Percentiles rank a stretch among this genome's conserved stretches.
Evolutionary conservation across 1,140 invertebrate genomes (phyloP).

Genomic region (Globodera rostochiensis): DNA sequence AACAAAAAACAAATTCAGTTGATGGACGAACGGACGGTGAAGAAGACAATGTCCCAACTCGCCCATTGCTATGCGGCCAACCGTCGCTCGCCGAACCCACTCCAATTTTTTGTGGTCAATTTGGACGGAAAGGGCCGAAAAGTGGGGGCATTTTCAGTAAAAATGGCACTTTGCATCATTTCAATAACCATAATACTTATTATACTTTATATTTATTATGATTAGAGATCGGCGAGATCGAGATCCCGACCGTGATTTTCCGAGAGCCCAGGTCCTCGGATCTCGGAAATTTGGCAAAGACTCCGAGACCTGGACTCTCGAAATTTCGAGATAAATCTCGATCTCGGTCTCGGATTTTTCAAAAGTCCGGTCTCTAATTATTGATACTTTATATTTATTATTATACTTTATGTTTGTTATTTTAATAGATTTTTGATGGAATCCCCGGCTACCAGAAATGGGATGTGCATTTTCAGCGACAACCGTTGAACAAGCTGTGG

Average conservation of each 20-base stretch:
- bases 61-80: constrained; percentile 89
- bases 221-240: too few relatives aligned
- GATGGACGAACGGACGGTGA: constrained; percentile 73
- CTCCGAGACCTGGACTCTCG: too few relatives aligned
- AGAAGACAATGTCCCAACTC: constrained; percentile 88
- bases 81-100: constrained; percentile 77
- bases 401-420: neutral
- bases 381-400: neutral
- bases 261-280: too few relatives aligned
- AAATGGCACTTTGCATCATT: neutral
- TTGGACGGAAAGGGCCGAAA: constrained; percentile 76
- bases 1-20: constrained; percentile 17
- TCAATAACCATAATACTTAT: neutral
- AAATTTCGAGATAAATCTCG: too few relatives aligned
- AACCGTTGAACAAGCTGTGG: constrained; percentile 73
- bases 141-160: constrained; percentile 61
- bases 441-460: constrained; percentile 69
- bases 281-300: too few relatives aligned
- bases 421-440: constrained; percentile 68
- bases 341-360: too few relatives aligned
- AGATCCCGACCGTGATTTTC: too few relatives aligned
- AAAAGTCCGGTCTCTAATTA: neutral
- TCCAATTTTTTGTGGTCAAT: constrained; percentile 84
- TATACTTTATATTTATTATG: too few relatives aligned
- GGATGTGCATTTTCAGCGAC: constrained; percentile 75